These are phyloP conservation scores for Leptopilina clavipes DNA, from an alignment of 1,140 invertebrate genomes.

Conservation along the genomic window DNA sequence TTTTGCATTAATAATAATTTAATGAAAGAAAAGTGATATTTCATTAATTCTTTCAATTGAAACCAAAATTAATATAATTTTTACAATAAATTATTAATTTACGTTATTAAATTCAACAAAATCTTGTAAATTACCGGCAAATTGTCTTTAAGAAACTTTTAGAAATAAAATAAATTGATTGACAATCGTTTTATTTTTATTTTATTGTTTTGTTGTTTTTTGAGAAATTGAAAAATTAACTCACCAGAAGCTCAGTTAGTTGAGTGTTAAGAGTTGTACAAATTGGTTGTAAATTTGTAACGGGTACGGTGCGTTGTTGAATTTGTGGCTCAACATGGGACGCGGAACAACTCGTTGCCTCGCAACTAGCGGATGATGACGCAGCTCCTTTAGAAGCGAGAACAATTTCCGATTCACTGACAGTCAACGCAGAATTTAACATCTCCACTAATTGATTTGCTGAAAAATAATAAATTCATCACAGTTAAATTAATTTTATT, in stretches of 20 bases:
- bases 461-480: constrained; percentile 52
- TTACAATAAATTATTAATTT: no score
- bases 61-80: no score
- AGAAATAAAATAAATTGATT: no score
- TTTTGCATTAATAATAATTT: no score
- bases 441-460: constrained; percentile 75
- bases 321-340: constrained; percentile 57
- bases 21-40: not conserved
- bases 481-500: constrained; percentile 23
- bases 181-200: no score
- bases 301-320: constrained; percentile 68
- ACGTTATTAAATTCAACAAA: no score
- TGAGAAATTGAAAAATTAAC: constrained; percentile 35
- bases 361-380: constrained; percentile 53
- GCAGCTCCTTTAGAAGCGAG: constrained; percentile 59
- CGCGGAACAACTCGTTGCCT: constrained; percentile 62
- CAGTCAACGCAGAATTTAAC: constrained; percentile 74
- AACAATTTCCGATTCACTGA: constrained; percentile 76
- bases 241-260: constrained; percentile 76
- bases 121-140: no score
- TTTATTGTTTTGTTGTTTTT: no score
- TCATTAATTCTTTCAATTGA: no score
- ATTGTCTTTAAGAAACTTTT: no score
- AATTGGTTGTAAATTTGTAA: constrained; percentile 72
- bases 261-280: constrained; percentile 72